Percentiles rank a stretch among this genome's conserved stretches.
Evolutionary conservation across 1,140 invertebrate genomes (phyloP).

Genomic region (Pantala flavescens): DNA sequence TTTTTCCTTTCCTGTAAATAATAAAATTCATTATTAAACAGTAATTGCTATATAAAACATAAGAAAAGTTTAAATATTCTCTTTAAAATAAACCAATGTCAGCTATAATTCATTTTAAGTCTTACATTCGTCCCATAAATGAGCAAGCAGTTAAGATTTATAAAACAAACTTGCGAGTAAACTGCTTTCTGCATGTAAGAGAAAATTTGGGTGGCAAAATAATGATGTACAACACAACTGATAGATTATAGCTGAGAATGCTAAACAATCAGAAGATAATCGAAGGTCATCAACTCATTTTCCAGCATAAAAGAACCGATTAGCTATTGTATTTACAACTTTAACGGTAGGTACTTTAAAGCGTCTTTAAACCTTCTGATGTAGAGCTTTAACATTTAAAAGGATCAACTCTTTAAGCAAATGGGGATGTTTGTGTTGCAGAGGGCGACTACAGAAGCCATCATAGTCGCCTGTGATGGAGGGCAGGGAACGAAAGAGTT

Average conservation of each 20-base stretch:
- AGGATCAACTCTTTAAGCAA: slow-evolving; percentile 3
- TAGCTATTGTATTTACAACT: background rate
- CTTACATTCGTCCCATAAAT: no score
- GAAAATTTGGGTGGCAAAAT: no score
- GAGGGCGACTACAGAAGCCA: background rate
- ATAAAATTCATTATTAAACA: background rate
- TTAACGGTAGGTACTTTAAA: background rate
- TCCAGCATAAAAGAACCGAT: no score
- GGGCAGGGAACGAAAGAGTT: no score
- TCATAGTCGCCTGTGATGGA: background rate
- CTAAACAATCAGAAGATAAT: no score
- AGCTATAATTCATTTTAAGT: no score
- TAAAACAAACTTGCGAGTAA: no score
- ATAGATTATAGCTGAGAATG: no score
- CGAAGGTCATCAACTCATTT: no score
- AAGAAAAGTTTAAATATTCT: background rate
- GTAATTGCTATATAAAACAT: background rate
- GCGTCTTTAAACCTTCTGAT: background rate
- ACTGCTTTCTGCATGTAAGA: no score
- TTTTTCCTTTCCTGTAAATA: background rate
- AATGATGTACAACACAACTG: no score
- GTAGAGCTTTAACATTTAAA: background rate
- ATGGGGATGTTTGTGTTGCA: background rate
- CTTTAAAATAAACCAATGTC: background rate
- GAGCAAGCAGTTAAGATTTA: no score